Evolutionary conservation across 2,797 vertebrate species (phyloP).

Genomic region (Emydoidea blandingii): DNA sequence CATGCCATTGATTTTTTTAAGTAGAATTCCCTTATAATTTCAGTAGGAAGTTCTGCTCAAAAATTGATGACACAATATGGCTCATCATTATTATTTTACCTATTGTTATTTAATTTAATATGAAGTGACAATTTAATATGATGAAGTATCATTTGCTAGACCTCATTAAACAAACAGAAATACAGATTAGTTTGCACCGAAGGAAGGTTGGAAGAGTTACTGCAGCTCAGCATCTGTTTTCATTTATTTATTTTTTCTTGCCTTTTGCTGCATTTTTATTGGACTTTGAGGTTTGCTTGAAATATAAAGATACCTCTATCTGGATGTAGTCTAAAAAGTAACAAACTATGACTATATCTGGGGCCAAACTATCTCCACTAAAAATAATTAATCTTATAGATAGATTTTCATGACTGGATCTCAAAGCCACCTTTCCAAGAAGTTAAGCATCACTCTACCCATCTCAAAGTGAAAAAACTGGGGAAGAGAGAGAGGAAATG

Average conservation of each 20-base stretch:
- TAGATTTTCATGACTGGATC: not conserved
- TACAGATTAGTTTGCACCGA: accelerated
- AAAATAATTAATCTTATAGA: not conserved
- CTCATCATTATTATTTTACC: not conserved
- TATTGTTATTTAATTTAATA: not conserved
- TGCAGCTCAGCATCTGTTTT: not conserved
- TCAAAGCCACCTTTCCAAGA: not conserved
- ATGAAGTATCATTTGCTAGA: not conserved
- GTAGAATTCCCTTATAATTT: not conserved
- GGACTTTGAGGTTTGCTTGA: not conserved
- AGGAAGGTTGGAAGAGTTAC: not conserved
- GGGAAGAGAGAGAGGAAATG: not conserved
- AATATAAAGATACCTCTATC: not conserved
- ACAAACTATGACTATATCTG: not conserved
- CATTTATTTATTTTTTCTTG: not conserved
- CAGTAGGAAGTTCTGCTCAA: not conserved
- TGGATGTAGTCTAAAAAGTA: not conserved
- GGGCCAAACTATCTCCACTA: not conserved
- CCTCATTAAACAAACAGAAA: not conserved
- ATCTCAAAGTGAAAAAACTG: not conserved
- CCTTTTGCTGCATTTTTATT: not conserved
- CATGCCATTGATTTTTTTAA: not conserved
- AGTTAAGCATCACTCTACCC: not conserved
- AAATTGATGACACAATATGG: not conserved
- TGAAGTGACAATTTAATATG: not conserved